Evolutionary conservation across 2,797 vertebrate species (phyloP).

Genomic region (Arremon aurantiirostris): DNA sequence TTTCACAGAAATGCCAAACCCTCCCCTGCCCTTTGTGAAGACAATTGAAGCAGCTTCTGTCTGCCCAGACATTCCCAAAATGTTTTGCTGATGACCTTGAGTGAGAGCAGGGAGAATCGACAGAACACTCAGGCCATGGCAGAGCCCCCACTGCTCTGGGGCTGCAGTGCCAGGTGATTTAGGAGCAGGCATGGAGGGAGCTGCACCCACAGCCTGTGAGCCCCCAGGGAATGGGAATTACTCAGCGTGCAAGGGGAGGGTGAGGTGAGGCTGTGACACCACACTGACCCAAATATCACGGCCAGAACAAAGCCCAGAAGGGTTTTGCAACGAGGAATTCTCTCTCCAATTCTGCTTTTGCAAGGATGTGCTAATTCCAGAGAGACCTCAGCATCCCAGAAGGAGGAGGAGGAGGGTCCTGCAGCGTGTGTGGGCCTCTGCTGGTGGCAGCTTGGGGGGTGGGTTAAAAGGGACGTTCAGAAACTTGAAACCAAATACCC

Average conservation of each 20-base stretch:
- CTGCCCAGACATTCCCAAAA: slow-evolving; percentile 11
- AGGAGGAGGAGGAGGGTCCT: background rate
- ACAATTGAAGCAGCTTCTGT: background rate
- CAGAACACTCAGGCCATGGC: background rate
- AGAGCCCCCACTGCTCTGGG: background rate
- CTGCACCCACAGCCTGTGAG: background rate
- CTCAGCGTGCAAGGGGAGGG: background rate
- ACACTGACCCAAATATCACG: background rate
- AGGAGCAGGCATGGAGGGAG: background rate
- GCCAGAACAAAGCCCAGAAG: background rate
- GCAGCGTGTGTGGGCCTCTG: background rate
- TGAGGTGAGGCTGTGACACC: background rate
- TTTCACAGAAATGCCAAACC: slow-evolving; percentile 48
- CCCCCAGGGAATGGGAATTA: background rate
- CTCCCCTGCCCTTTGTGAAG: slow-evolving; percentile 53
- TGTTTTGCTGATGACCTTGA: slow-evolving; percentile 17
- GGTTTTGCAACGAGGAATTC: background rate
- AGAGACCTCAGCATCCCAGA: background rate
- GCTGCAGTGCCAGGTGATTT: background rate
- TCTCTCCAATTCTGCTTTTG: background rate
- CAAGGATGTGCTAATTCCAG: background rate
- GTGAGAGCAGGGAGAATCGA: background rate
- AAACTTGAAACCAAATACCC: background rate
- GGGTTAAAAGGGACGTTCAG: background rate
- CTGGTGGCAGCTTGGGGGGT: background rate